Evolutionary conservation across 1,140 invertebrate species (phyloP).

Genomic region (Gonioctena quinquepunctata): DNA sequence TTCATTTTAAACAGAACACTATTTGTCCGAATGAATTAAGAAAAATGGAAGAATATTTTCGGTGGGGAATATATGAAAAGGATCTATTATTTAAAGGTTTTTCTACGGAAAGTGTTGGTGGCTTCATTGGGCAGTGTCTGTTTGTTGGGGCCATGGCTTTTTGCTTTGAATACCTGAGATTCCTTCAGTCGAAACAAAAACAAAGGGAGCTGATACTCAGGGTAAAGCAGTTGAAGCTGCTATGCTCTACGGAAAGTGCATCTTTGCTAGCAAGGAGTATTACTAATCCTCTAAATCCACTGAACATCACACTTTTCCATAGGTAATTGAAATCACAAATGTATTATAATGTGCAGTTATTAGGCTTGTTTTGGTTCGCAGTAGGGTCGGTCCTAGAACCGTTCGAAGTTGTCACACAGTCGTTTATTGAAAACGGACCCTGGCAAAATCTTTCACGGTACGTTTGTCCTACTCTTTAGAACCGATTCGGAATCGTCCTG

Average conservation of each 20-base stretch:
- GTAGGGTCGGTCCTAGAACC: no score
- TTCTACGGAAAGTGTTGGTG: slow-evolving; percentile 34
- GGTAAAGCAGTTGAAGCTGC: slow-evolving; percentile 46
- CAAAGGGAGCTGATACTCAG: slow-evolving; percentile 46
- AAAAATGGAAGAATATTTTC: slow-evolving; percentile 43
- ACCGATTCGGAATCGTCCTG: no score
- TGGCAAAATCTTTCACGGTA: no score
- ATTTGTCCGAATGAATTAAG: neutral
- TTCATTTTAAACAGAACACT: neutral
- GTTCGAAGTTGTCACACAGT: no score
- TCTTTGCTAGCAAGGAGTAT: slow-evolving; percentile 36
- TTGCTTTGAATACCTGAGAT: slow-evolving; percentile 51
- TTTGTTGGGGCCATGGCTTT: slow-evolving; percentile 45
- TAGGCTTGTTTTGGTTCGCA: no score
- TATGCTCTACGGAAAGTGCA: slow-evolving; percentile 47
- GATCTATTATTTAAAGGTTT: slow-evolving; percentile 50
- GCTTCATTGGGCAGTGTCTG: slow-evolving; percentile 45
- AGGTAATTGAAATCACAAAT: no score
- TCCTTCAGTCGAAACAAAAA: slow-evolving; percentile 50
- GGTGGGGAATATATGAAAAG: slow-evolving; percentile 46
- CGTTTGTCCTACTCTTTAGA: no score
- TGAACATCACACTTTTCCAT: slow-evolving; percentile 42
- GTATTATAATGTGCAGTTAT: no score
- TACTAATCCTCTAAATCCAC: slow-evolving; percentile 35
- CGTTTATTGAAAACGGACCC: no score